Conservation (phyloP, 2,797 vertebrate species). For the Coccyzus lansbergi region DNA sequence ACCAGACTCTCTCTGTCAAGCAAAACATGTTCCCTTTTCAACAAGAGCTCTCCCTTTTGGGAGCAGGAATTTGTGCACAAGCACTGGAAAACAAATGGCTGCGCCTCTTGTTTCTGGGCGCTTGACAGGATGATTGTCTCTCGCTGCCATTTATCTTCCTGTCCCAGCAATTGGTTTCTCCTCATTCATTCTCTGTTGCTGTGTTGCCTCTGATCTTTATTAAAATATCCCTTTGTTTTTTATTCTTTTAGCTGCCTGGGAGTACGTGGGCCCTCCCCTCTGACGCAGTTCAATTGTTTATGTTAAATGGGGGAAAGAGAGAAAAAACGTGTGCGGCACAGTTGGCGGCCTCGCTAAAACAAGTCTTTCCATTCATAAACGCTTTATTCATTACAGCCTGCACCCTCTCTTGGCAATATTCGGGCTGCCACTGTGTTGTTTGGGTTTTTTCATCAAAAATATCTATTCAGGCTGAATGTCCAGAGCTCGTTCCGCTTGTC, state of each 20-base stretch:
- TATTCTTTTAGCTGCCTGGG: background rate
- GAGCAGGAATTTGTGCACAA: background rate
- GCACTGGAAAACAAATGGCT: background rate
- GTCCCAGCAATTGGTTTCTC: background rate
- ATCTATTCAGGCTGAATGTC: background rate
- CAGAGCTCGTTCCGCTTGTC: background rate
- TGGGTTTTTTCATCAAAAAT: background rate
- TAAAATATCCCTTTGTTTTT: background rate
- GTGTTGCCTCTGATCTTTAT: background rate
- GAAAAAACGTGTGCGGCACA: background rate
- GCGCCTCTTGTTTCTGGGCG: background rate
- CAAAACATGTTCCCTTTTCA: background rate
- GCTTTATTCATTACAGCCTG: background rate
- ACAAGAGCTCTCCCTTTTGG: background rate
- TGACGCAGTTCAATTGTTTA: background rate
- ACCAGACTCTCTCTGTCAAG: background rate
- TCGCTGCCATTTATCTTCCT: background rate
- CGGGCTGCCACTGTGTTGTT: background rate
- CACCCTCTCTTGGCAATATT: background rate
- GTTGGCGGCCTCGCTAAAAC: background rate
- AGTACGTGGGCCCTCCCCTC: background rate
- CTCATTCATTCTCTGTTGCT: background rate
- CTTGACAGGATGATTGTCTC: background rate
- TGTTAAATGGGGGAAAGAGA: background rate
- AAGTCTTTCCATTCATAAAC: background rate